Evolutionary conservation across 2,113 vertebrate genomes (phyloP), one percentile per base, ranked within the genome.

Genomic region (Trogon surrucura): DNA sequence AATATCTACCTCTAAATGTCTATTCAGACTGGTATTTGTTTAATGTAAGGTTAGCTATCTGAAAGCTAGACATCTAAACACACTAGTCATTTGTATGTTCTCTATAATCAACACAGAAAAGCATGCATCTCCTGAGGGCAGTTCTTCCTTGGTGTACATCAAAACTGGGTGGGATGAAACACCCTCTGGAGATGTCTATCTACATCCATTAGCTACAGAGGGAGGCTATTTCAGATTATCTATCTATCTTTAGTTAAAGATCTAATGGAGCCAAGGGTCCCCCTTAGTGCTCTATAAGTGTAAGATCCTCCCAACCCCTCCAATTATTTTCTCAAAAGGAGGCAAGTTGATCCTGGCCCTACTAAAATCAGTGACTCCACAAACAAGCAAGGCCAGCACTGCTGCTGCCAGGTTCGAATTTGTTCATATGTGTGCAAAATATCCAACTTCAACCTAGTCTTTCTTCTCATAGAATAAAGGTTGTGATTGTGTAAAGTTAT

Each of bases 171-270:
- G 86, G 69, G 92, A 86, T 91, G 64, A 92, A 95, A 92, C 77
- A 92, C 29, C 36, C 19, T 71, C 77, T 93, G 56, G 80, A 95
- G 92, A 95, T 95, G 67, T 74, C 72, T 97, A 84, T 94, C 95
- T 93, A 27, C 25, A 77, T 69, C 58, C 41, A 90, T 92, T 92
- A 95, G 85, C 82, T 91, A 7, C 32, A 80, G 60, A 90, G 34
- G 47, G 25, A 94, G 18, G 17, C 60, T 80, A 36, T 56, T 86
- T 96, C 74, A 94, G 51, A 70, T 81, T 70, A 80, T 93, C 75
- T 88, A 3, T 54, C 56, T 84, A 38, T 29, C 41, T 41, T 41
- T 74, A 86, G 44, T 78, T 78, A 85, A 92, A 95, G 71, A 91
- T 30, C 80, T 90, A 47, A 60, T 1, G 6, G 47, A 80, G 16